Evolutionary conservation across 1,140 invertebrate species (phyloP), one percentile per base, ranked within the genome.

Genomic region (Littorina saxatilis): DNA sequence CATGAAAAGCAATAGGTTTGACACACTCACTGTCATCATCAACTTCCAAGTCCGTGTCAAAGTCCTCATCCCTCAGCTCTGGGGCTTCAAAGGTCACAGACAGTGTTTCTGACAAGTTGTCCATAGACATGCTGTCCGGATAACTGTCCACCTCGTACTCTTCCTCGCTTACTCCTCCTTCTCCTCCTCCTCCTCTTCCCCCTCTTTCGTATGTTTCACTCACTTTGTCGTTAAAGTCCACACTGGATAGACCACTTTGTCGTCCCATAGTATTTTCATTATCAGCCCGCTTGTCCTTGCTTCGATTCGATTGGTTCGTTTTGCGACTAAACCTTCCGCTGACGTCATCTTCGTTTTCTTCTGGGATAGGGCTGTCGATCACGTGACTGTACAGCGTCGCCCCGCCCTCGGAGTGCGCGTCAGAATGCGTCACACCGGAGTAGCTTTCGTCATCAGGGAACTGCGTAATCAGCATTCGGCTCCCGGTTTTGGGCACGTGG

Each of bases 31-130:
- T 82, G 20, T 83, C 79, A 13, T 76, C 68, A 13, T 86, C 85
- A 29, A 72, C 47, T 50, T 86, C 85, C 2, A 86, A 66, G 39
- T 86, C 85, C 13, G 85, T 86, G 63, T 86, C 85, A 66, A 82
- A 86, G 43, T 86, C 83, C 27, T 82, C 82, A n/a, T 79, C 83
- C 15, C 35, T 70, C 37, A 66, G 40, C 43, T 75, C 78, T 27
- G 35, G 55, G 9, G 55, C 55, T n/a, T 63, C 52, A 17, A 23
- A 43, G 7, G 76, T 76, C 43, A 81, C 81, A 13, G 58, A 61
- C 17, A 70, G 81, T 9, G 82, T 61, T 15, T 83, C 82, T 20
- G 85, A 86, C 17, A 84, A 58, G 20, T 83, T 81, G 39, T 82
- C 77, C 15, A 82, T 63, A 50, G 82, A 81, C 40, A 82, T 72